Base-by-base conservation (phyloP, 2,888 invertebrate species). In the Sicus ferrugineus region DNA sequence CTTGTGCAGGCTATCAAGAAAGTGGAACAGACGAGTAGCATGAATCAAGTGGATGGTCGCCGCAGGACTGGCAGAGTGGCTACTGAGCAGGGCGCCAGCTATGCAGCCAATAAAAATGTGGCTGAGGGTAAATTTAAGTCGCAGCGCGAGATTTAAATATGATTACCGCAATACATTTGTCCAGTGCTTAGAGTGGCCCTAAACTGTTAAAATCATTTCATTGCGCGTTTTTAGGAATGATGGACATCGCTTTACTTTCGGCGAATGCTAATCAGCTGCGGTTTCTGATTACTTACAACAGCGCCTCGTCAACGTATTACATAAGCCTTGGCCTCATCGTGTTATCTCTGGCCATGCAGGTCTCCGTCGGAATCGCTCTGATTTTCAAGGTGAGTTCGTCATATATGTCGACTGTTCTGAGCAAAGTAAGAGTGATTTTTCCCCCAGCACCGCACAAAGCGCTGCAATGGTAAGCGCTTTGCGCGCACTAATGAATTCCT, bases 221-320 rank as follows among this genome's bases (percentile, higher is more conserved):
- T 30, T 48, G 30, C 11, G 1, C 9, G 23, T 11, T 19, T 52
- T 65, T 28, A 84, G 91, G 91, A 30, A 89, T 91, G 87, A 90
- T 91, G 90, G 91, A 91, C 76, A 88, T 91, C 48, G 91, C 91
- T 0, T 81, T 91, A 48, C 87, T 91, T 59, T 91, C 91, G 3
- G 90, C 91, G 0, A 91, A 91, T 80, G 90, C 91, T 0, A 91
- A 91, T 80, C 91, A 91, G 76, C 83, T 91, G 65, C 87, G 90
- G 63, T 91, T 90, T 77, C 81, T 91, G 42, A 85, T 91, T 58
- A 88, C 88, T 73, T 89, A 88, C 78, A 90, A 89, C 74, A 83
- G 86, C 4, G 78, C 86, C 34, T 88, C 89, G 66, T 85, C 88
- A 16, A 90, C 89, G 2, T 92, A 87, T 78, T 86, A 86, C 73